phyloP scores from a whole-genome alignment of 2,113 vertebrate genomes.

The Pampusana beccarii region DNA sequence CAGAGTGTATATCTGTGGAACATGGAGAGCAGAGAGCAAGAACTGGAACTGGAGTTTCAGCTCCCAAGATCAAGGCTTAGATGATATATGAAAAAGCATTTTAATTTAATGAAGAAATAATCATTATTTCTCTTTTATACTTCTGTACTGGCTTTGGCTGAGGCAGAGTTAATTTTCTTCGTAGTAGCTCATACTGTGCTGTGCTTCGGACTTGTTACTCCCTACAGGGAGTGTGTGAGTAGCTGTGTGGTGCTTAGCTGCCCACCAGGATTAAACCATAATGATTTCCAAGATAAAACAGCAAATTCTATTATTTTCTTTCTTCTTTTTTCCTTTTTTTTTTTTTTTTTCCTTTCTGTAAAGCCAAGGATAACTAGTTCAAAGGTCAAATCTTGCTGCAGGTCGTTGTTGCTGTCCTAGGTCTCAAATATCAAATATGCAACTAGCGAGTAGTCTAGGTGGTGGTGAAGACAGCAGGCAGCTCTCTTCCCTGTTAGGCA shows the following conservation, averaged over 20 bases:
- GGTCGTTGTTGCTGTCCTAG: not conserved
- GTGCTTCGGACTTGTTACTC: not conserved
- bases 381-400: not conserved
- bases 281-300: not conserved
- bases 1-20: not conserved
- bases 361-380: not conserved
- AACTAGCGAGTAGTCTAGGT: not conserved
- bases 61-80: not conserved
- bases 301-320: not conserved
- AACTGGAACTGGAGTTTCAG: not conserved
- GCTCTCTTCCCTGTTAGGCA: not conserved
- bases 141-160: not conserved
- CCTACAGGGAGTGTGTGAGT: accelerated
- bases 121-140: not conserved
- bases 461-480: not conserved
- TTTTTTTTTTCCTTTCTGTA: not conserved
- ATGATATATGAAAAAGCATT: not conserved
- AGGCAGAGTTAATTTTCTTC: not conserved
- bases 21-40: not conserved
- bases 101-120: not conserved
- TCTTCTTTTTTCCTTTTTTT: accelerated
- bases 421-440: not conserved
- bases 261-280: not conserved
- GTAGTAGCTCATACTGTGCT: not conserved
- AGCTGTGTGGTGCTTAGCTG: not conserved